Evolutionary conservation across 2,113 vertebrate species (phyloP).

Genomic region (Balaeniceps rex): DNA sequence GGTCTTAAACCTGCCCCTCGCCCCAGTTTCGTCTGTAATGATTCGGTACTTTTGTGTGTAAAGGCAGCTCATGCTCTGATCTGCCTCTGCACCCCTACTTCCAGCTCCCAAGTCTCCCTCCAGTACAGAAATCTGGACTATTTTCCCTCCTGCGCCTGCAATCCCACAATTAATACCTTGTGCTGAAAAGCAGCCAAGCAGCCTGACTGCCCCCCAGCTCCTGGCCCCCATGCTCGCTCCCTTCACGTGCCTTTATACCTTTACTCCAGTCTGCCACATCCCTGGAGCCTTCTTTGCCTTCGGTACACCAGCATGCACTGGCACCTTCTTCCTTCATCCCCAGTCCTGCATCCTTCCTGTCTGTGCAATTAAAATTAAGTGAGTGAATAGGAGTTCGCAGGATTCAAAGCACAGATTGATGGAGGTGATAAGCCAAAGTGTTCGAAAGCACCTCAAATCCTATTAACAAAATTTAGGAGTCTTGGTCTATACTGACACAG

Average conservation of each 20-base stretch:
- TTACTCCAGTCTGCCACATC: neutral
- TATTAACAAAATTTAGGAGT: neutral
- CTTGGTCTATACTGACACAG: neutral
- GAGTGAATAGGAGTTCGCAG: neutral
- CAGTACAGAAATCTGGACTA: neutral
- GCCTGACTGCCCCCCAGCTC: neutral
- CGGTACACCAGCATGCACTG: neutral
- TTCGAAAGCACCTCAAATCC: neutral
- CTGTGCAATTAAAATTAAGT: neutral
- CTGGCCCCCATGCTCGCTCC: accelerated
- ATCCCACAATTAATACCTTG: neutral
- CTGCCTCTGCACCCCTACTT: neutral
- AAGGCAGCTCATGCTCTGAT: neutral
- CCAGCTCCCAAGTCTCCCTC: neutral
- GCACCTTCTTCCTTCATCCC: neutral
- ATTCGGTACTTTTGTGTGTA: neutral
- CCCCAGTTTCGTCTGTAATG: neutral
- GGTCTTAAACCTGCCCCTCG: neutral
- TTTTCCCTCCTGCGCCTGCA: neutral
- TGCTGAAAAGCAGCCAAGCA: neutral
- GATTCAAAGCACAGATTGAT: neutral
- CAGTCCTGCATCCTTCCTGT: neutral
- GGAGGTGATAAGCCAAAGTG: neutral
- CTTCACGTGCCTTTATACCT: neutral
- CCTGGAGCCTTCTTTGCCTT: neutral